These are phyloP conservation scores for Callyntrura sp. DNA, from an alignment of 2,888 invertebrate genomes.

Conservation along the genomic window DNA sequence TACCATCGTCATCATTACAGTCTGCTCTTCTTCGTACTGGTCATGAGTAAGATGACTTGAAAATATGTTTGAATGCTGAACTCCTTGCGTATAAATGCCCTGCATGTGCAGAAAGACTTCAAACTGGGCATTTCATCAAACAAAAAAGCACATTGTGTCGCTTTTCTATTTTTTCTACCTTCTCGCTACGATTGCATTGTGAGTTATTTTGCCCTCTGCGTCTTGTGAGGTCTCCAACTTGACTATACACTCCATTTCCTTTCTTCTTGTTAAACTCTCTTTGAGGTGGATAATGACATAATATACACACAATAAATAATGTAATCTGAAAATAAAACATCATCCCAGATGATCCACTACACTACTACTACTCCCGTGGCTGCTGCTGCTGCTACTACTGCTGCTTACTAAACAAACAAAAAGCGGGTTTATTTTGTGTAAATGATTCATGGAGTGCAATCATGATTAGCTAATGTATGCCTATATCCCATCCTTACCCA, in stretches of 20 bases:
- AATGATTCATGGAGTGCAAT: conserved; percentile 70
- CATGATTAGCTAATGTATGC: conserved; percentile 19
- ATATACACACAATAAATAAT: conserved; percentile 43
- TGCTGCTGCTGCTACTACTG: not conserved
- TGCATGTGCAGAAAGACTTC: conserved; percentile 47
- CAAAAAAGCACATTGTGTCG: conserved; percentile 22
- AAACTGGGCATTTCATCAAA: conserved; percentile 49
- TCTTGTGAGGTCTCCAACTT: conserved; percentile 71
- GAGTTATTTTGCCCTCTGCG: conserved; percentile 66
- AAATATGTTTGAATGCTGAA: conserved; percentile 41
- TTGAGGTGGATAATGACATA: conserved; percentile 38
- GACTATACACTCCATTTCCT: conserved; percentile 11
- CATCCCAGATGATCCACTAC: conserved; percentile 43
- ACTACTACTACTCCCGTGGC: not conserved
- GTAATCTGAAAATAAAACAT: conserved; percentile 48
- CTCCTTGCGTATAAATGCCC: too few relatives aligned
- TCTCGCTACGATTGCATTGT: not conserved
- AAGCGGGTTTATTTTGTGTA: conserved; percentile 58
- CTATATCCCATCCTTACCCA: not conserved
- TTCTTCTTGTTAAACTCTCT: conserved; percentile 37
- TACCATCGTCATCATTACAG: not conserved
- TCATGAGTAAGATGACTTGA: conserved; percentile 64
- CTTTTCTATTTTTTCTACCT: conserved; percentile 24
- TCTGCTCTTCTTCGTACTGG: conserved; percentile 6
- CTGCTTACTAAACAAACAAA: conserved; percentile 55